Base-by-base conservation (phyloP, 1,140 invertebrate genomes). In the Bombus pascuorum region DNA sequence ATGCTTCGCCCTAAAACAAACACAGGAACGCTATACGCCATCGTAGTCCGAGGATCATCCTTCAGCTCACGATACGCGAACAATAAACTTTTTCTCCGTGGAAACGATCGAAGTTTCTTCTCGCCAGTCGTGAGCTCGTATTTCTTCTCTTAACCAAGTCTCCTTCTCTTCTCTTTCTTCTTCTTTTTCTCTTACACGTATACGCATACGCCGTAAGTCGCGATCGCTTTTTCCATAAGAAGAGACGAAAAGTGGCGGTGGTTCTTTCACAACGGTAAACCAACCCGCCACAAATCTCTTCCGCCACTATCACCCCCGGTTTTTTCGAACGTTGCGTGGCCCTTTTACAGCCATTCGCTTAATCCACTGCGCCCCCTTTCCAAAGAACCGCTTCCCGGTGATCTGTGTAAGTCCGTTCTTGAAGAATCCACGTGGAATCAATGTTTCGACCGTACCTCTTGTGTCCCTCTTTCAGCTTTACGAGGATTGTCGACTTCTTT, bases 261-360 rank as follows among this genome's bases (percentile, higher is more conserved):
- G 57, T 25, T 42, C 37, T 62, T 32, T 70, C n/a, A 9, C 73
- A 4, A n/a, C 32, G 70, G 65, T 73, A 73, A 81, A 81, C 37
- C 39, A 44, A 34, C 39, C 32, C 57, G 71, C 81, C 72, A 82
- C 81, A 82, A 82, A 82, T 82, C 81, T 82, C 81, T 75, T 82
- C 72, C 81, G 57, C 42, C 68, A 28, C 28, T 68, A 32, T 32
- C n/a, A n/a, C 15, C 42, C 28, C 68, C 68, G 39, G n/a, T 47
- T 62, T 75, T 75, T 44, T 34, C 32, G 2, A 28, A 22, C 53
- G 70, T 81, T 34, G 18, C 74, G 13, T 18, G 57, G 71, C n/a
- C 80, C 47, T 62, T 81, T 81, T 81, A 81, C 80, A 81, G 53
- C 70, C 80, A 81, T 70, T 81, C 80, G 53, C 57, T 73, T 82